Evolutionary conservation across 1,140 invertebrate genomes (phyloP), one percentile per base, ranked within the genome.

Genomic region (Formica selysi): DNA sequence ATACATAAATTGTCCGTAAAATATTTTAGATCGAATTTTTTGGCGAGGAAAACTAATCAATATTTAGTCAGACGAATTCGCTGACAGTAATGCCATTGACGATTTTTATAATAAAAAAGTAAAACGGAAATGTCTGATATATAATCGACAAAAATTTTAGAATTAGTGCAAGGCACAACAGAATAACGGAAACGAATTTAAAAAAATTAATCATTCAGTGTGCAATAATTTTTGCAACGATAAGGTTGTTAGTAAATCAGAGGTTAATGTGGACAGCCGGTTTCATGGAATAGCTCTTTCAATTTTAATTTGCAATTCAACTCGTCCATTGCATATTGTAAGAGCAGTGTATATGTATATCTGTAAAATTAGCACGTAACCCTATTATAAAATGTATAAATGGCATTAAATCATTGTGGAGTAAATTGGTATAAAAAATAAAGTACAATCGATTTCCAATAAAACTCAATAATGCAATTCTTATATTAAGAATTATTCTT

Each of bases 251-350:
- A 78, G 61, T 85, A 85, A 85, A 85, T 85, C 81, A 85, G 44
- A 44, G 54, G 44, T 78, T 85, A 85, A 85, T 85, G 81, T 85
- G 81, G 81, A 85, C 73, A 67, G 59, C 38, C 71, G 0, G 44
- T 76, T 81, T 71, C 61, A 84, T 76, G 64, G 70, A 78, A 76
- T 85, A 67, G 44, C 71, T 67, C 81, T 65, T 78, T 44, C 44
- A 65, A 85, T 76, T 85, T 85, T 85, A 85, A 85, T 85, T 85
- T 85, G 54, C 67, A 83, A 83, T 83, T 83, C 51, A 38, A 57
- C n/a, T 59, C 54, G 65, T 26, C 11, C 38, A 19, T 19, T 73
- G 78, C 65, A 80, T 71, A 80, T 80, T 80, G 57, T 38, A 83
- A 73, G 29, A 54, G 36, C 54, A 61, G n/a, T 48, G 29, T 44